Evolutionary conservation across 2,797 vertebrate species (phyloP).

Genomic region (Acrocephalus scirpaceus): DNA sequence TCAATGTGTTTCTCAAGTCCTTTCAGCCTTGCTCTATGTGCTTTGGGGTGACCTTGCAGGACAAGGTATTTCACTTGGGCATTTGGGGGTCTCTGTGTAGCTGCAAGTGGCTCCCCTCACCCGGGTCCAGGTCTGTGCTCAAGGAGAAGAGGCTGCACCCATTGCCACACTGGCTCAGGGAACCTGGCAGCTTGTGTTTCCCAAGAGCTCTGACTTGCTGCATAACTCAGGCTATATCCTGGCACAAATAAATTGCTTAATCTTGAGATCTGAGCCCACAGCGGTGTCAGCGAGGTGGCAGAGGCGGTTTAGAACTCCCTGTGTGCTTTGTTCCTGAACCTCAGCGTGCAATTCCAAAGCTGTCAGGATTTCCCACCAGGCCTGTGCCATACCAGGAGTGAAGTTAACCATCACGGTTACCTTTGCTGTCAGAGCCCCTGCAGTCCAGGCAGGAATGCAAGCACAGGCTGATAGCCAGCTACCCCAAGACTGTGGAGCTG

Average conservation of each 20-base stretch:
- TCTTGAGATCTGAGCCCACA: background rate
- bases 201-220: background rate
- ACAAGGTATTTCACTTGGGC: background rate
- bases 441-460: conserved; percentile 36
- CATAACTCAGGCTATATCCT: background rate
- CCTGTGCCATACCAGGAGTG: conserved; percentile 15
- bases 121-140: background rate
- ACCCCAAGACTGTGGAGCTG: conserved; percentile 5
- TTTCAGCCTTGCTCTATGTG: background rate
- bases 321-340: background rate
- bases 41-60: background rate
- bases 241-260: background rate
- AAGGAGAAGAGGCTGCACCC: background rate
- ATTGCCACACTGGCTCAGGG: background rate
- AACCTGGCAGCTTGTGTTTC: background rate
- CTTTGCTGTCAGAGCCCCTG: conserved; percentile 32
- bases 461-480: conserved; percentile 45
- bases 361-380: background rate
- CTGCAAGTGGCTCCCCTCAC: background rate
- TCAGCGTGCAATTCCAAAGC: background rate
- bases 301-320: background rate
- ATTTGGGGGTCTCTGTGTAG: background rate
- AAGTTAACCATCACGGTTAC: conserved; percentile 23
- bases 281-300: background rate
- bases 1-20: background rate